Percentiles rank a stretch among this genome's conserved stretches.
Conservation (phyloP, 1,140 invertebrate species). For the Venturia canescens region DNA sequence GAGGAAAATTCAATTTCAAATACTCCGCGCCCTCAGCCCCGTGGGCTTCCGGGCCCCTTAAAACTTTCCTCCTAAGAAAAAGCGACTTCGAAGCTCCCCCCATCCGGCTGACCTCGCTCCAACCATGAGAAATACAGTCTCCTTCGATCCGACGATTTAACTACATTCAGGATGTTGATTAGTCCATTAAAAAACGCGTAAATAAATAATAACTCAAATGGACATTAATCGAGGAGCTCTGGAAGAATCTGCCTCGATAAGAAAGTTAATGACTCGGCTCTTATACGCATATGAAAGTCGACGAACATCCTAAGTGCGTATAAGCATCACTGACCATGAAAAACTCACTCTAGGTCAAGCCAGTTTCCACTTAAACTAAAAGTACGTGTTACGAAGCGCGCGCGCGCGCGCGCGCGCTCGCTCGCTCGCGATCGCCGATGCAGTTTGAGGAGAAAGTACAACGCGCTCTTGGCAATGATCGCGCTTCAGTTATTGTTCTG, state of each 20-base stretch:
- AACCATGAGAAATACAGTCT: too few species aligned
- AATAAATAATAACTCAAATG: neutral
- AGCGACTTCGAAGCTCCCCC: too few species aligned
- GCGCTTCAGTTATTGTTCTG: conserved; percentile 31
- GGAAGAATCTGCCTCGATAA: neutral
- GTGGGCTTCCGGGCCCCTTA: too few species aligned
- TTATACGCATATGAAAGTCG: neutral
- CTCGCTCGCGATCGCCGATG: too few species aligned
- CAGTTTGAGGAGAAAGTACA: conserved; percentile 33
- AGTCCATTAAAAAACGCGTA: neutral
- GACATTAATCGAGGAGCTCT: neutral
- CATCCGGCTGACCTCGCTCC: too few species aligned
- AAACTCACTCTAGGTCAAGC: conserved; percentile 41
- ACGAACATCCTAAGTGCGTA: conserved; percentile 1
- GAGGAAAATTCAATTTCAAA: too few species aligned
- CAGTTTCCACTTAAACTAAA: conserved; percentile 33
- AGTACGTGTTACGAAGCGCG: conserved; percentile 25
- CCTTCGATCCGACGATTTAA: too few species aligned
- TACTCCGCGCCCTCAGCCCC: too few species aligned
- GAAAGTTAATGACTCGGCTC: neutral
- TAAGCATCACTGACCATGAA: conserved; percentile 29
- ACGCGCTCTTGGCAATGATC: conserved; percentile 38
- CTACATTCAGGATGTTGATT: too few species aligned
- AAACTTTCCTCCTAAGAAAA: too few species aligned
- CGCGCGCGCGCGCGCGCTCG: too few species aligned